phyloP scores from a whole-genome alignment of 2,888 invertebrate genomes.

The Dioctria linearis region DNA sequence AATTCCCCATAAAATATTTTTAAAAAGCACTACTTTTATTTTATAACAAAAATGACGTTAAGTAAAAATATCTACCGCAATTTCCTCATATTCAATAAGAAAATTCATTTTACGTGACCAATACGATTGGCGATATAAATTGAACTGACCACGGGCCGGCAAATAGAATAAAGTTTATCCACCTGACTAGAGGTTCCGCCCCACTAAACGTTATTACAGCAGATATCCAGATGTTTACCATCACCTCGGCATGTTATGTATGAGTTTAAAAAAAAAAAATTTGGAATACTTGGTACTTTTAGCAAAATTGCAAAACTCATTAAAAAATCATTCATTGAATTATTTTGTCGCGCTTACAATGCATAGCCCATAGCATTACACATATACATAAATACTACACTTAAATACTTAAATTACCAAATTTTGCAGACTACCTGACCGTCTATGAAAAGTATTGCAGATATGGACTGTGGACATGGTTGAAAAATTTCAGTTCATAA shows the following conservation, averaged over 20 bases:
- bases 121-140: conserved; percentile 12
- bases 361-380: neutral
- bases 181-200: conserved; percentile 35
- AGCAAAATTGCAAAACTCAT: neutral
- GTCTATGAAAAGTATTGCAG: too few species aligned
- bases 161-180: conserved; percentile 5
- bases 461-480: too few species aligned
- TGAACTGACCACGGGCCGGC: conserved; percentile 5
- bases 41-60: neutral
- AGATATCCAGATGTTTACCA: neutral
- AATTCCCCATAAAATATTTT: neutral
- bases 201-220: conserved; percentile 24
- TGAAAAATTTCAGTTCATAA: too few species aligned
- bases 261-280: neutral
- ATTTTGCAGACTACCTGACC: too few species aligned
- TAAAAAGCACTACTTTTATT: neutral
- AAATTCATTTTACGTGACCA: conserved; percentile 15
- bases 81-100: neutral
- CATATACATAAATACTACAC: too few species aligned
- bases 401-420: too few species aligned
- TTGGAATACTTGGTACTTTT: neutral
- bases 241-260: neutral
- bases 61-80: neutral
- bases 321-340: neutral
- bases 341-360: neutral